Evolutionary conservation across 2,888 invertebrate genomes (phyloP), one percentile per base, ranked within the genome.

Genomic region (Molorchus minor): DNA sequence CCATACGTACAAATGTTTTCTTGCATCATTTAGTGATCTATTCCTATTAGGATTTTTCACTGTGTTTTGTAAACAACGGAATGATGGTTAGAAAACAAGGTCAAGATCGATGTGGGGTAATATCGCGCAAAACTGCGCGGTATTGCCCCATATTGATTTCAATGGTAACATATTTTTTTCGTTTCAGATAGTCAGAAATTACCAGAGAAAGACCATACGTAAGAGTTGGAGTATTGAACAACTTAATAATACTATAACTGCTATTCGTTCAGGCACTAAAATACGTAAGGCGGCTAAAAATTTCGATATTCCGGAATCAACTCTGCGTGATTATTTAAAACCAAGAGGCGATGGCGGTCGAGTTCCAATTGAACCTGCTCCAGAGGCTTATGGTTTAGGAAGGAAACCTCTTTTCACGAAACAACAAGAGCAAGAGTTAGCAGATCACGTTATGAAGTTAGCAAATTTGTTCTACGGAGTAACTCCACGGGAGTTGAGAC

Each of bases 401-500:
- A 40, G 40, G 40, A 40, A 40, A 40, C 1, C 12, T 40, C 3
- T 43, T 43, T 43, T 43, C 16, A 43, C 19, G 3, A 43, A 43
- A 43, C 15, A 12, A 43, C 43, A 43, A 43, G 43, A 43, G 16
- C 12, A 20, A 41, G 43, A 43, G 21, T 43, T 43, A 19, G 35
- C 35, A 35, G 15, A 35, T 44, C 53, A 61, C 41, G 47, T 56
- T 7, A 30, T 61, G 5, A 61, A 57, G 40, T 56, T 61, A 35
- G 56, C 17, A 51, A 52, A 56, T 60, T 51, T 51, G 57, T 57
- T 57, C 21, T 51, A 57, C 47, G 49, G 51, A 16, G 55, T 59
- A 35, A 59, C 59, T 33, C 49, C 45, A 19, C 21, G 51, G 21
- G 38, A 55, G 38, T 59, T 59, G 30, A 49, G 45, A 38, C 30